Base-by-base conservation (phyloP, 2,888 invertebrate genomes). In the Aphrophora alni region DNA sequence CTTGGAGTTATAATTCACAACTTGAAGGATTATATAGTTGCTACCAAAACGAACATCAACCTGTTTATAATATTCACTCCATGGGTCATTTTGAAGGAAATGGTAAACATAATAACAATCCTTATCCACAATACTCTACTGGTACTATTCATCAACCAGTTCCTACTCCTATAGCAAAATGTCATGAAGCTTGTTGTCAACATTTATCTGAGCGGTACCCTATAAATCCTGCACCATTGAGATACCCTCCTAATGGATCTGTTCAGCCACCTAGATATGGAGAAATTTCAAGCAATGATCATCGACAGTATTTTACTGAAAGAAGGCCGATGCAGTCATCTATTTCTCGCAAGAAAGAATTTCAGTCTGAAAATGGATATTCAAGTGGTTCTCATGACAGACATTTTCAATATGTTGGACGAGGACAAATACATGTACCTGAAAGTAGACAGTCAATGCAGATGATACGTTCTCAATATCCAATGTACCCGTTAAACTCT, bases 401-500 rank as follows among this genome's bases (percentile, higher is more conserved):
- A 26, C 78, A 79, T 68, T 68, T 74, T 17, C 78, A 79, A 25
- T 79, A 28, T 38, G 74, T 79, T 33, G 69, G 74, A 8, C 26
- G 78, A 74, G 78, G 78, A 10, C 78, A 73, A 51, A 44, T 74
- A 17, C 71, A 71, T 12, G 68, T 79, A 68, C 28, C 78, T 3
- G 78, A 79, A 38, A n/a, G n/a, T n/a, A 73, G 78, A 28, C 78
- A 79, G 21, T 69, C 73, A 28, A 74, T 79, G 74, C 78, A 59
- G 25, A 79, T 79, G 78, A 74, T 79, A 38, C 73, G 78, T 25
- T 74, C 78, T 25, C 78, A 79, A 38, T 79, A 79, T 26, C 78
- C 78, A 3, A 79, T 79, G 73, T 79, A 79, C 33, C 72, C 72
- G 1, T 21, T 59, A n/a, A 59, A 59, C 59, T 59, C 59, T 21